Percentiles rank a stretch among this genome's conserved stretches.
These are phyloP conservation scores for Ageneiosus marmoratus DNA, from an alignment of 2,113 vertebrate genomes.

Conservation along the genomic window DNA sequence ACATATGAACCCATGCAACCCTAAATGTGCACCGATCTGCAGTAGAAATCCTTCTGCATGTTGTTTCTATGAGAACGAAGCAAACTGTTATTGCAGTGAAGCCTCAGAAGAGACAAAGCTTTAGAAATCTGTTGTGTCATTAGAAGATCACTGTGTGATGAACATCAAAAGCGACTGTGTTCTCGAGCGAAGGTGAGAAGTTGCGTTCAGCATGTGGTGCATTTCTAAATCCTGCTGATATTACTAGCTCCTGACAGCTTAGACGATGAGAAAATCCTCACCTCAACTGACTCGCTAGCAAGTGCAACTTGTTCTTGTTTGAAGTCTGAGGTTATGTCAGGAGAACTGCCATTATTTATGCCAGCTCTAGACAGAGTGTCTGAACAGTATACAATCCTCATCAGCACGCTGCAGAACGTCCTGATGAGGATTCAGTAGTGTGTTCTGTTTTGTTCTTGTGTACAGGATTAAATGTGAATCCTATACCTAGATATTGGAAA, in stretches of 20 bases:
- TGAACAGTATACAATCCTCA: neutral
- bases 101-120: neutral
- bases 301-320: constrained; percentile 35
- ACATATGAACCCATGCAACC: neutral
- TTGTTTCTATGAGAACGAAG: neutral
- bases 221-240: constrained; percentile 8
- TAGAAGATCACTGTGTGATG: no score
- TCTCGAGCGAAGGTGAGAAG: constrained; percentile 9
- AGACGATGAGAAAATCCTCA: constrained; percentile 32
- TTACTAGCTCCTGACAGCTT: constrained; percentile 16
- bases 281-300: constrained; percentile 23
- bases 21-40: neutral
- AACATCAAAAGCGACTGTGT: constrained; percentile 11
- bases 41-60: neutral
- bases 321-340: constrained; percentile 47
- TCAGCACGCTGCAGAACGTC: neutral
- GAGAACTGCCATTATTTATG: constrained; percentile 31
- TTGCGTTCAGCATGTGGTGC: constrained; percentile 1
- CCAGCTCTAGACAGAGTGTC: neutral
- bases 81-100: neutral
- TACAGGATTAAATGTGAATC: no score
- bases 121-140: neutral
- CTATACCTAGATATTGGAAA: constrained; percentile 17
- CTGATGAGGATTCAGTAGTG: neutral
- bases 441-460: neutral